Conservation (phyloP, 1,140 invertebrate genomes). For the Brachionus sp. region DNA sequence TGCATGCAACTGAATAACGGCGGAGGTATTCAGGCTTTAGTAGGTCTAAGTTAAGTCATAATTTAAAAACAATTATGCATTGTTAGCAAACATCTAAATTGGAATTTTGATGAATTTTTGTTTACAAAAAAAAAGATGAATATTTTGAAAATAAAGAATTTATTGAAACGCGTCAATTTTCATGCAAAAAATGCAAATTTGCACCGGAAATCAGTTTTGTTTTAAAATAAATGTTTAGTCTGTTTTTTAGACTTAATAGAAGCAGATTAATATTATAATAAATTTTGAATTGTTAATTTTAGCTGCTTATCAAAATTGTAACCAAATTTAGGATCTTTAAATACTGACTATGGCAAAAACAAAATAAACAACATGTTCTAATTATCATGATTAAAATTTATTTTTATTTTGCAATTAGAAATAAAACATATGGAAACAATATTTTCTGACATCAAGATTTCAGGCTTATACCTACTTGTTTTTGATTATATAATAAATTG, state of each 20-base stretch:
- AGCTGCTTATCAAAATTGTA: background rate
- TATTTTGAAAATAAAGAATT: background rate
- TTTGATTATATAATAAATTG: background rate
- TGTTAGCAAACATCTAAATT: background rate
- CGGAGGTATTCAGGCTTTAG: background rate
- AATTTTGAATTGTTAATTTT: background rate
- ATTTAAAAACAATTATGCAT: background rate
- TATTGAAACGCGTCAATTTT: background rate
- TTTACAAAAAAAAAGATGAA: background rate
- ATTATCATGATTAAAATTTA: background rate
- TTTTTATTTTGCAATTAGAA: background rate
- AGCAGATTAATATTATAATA: background rate
- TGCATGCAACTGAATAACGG: background rate
- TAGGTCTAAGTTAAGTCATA: background rate
- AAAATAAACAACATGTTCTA: background rate
- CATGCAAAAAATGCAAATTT: background rate
- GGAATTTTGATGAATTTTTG: background rate
- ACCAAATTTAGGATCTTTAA: background rate
- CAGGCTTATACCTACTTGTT: background rate
- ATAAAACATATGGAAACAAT: background rate
- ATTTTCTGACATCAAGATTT: no score
- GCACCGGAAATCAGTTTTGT: background rate
- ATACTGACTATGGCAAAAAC: background rate
- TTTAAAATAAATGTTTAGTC: background rate
- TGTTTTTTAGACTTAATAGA: background rate